Evolutionary conservation across 2,113 vertebrate genomes (phyloP), one percentile per base, ranked within the genome.

Genomic region (Calyptomena viridis): DNA sequence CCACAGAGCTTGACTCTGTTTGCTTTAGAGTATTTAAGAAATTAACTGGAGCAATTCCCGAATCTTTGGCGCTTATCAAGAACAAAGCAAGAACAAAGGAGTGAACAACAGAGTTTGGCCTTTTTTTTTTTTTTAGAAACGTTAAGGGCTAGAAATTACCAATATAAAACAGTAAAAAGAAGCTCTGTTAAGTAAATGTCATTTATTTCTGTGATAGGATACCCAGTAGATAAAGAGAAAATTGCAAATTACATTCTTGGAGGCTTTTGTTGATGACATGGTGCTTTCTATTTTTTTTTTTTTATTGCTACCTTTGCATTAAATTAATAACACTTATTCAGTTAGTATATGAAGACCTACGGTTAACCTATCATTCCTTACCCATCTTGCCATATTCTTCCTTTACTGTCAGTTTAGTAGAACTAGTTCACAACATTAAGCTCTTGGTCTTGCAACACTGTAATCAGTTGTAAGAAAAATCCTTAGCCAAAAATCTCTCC

Each of bases 81-180:
- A n/a, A 47, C n/a, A 68, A 82, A 82, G 10, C n/a, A 83, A 15
- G 20, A 42, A 35, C 9, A 53, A 74, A 78, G 4, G 27, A 52
- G n/a, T 27, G 14, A 89, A 27, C 42, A 52, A 14, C 5, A 46
- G 8, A 4, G 8, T 66, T 49, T 37, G 9, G 23, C 14, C 12
- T 1, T 4, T n/a, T 63, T 14, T 1, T 4, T n/a, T 63, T 42
- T 71, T n/a, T 44, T 9, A n/a, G 19, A 81, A 81, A 62, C 0
- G 23, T 50, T 47, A 50, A 1, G 12, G 16, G 5, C 28, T 69
- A 53, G 53, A 64, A 78, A 49, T 37, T 3, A 22, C 5, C 55
- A 35, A 22, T 20, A 35, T 8, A 55, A 9, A 50, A 22, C 11
- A 64, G 44, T 11, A 6, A 25, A 66, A 84, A 53, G 39, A 55